These are phyloP conservation scores for Antheraea yamamai DNA, from an alignment of 2,888 invertebrate genomes.

Conservation along the genomic window DNA sequence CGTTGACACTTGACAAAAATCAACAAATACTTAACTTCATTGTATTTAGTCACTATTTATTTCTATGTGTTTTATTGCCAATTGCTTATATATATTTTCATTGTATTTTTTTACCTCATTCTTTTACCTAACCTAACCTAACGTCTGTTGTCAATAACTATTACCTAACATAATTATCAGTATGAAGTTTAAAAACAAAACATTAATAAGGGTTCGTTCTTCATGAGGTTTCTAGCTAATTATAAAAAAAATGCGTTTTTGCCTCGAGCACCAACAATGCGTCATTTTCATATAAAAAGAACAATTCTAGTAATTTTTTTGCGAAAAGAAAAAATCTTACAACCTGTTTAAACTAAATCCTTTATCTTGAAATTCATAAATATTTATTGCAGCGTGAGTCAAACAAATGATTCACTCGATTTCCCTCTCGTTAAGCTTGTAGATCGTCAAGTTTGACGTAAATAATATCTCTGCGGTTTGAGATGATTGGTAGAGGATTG, in stretches of 20 bases:
- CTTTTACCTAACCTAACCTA: too few species aligned
- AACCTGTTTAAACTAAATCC: slow-evolving; percentile 3
- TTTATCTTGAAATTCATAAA: slow-evolving; percentile 31
- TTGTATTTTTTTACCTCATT: too few species aligned
- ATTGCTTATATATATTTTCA: too few species aligned
- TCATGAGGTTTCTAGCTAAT: too few species aligned
- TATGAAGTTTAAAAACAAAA: too few species aligned
- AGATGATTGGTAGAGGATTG: slow-evolving; percentile 16
- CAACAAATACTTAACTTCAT: too few species aligned
- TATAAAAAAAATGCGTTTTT: background rate
- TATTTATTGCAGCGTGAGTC: slow-evolving; percentile 38
- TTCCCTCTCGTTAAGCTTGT: slow-evolving; percentile 41
- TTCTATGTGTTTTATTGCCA: too few species aligned
- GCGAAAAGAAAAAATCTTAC: background rate
- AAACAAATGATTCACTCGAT: slow-evolving; percentile 49
- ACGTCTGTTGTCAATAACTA: too few species aligned
- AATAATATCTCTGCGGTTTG: slow-evolving; percentile 43
- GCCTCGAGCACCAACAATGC: background rate
- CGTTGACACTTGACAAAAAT: too few species aligned
- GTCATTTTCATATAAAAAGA: background rate
- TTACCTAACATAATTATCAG: too few species aligned
- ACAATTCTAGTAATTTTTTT: background rate
- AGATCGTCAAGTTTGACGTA: slow-evolving; percentile 44
- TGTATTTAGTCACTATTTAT: too few species aligned
- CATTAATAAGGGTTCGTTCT: too few species aligned